Base-by-base conservation (phyloP, 2,113 vertebrate species). In the Thinocorus orbignyianus region DNA sequence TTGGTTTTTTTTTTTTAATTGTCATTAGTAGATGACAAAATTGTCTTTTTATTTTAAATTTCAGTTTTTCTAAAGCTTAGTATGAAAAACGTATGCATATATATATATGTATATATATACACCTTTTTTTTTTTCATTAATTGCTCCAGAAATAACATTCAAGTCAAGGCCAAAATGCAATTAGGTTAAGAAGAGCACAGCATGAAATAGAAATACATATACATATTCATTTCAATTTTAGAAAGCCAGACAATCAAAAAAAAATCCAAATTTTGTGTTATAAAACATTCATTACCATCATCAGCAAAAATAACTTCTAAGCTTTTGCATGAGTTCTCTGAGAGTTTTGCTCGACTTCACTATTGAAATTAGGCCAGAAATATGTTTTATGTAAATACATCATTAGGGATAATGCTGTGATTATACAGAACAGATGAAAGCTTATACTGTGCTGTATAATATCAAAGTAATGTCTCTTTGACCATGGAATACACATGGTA, bases 301-400 rank as follows among this genome's bases (percentile, higher is more conserved):
- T 11, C 22, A 91, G 57, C 62, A 96, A 90, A 97, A 92, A 95
- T 48, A 93, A 83, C 70, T 93, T 96, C 78, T 83, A 74, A 86
- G 73, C 58, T 90, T 94, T 73, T 94, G 49, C 76, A 49, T 82
- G 64, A 20, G 30, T 95, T 97, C 82, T 68, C 42, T 85, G 66
- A 94, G 73, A 90, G 23, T 49, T 89, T 87, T 89, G 28, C 58
- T 97, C 93, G 80, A 81, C 44, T 97, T 92, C 90, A 84, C 66
- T 90, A 82, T 96, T 97, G 90, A 97, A 97, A 77, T 94, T 79
- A 95, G 58, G 80, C 39, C 92, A 46, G 24, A 85, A 51, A 77
- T 92, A 55, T 86, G 49, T 85, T 95, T 97, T 95, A 95, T 97
- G 89, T 88, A 97, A 98, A 96, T 94, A 88, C 11, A 91, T 91